Conservation (phyloP, 1,140 invertebrate genomes). For the Listronotus oregonensis region DNA sequence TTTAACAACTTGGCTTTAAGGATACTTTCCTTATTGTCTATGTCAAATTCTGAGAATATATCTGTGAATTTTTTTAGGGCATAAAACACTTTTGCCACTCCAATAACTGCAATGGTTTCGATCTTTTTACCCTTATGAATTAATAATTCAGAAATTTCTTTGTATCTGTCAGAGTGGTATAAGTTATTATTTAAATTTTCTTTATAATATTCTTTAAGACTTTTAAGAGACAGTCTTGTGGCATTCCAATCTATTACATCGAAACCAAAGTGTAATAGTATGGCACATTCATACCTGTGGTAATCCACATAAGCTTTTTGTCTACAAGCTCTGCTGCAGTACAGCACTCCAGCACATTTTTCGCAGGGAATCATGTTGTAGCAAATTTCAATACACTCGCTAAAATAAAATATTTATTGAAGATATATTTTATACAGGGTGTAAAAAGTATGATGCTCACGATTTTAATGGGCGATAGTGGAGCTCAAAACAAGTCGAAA, state of each 20-base stretch:
- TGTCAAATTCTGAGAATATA: conserved; percentile 1
- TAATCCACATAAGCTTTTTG: neutral
- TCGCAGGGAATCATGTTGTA: conserved; percentile 1
- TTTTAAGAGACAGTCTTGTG: conserved; percentile 1
- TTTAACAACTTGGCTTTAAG: neutral
- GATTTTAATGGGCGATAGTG: no score
- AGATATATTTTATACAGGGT: no score
- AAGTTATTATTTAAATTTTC: neutral
- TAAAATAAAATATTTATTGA: neutral
- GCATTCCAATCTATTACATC: conserved; percentile 4
- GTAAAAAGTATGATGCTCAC: no score
- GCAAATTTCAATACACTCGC: neutral
- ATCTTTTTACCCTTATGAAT: no score
- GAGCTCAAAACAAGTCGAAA: no score
- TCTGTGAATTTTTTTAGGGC: conserved; percentile 3
- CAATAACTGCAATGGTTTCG: no score
- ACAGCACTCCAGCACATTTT: neutral
- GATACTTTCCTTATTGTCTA: conserved; percentile 6
- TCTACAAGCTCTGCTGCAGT: neutral
- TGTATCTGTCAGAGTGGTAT: no score
- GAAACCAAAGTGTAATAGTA: conserved; percentile 1
- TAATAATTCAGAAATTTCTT: no score
- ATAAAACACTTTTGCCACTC: conserved; percentile 2
- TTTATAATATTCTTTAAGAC: neutral
- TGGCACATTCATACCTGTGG: neutral